Evolutionary conservation across 2,113 vertebrate genomes (phyloP).

Genomic region (Gymnarchus niloticus): DNA sequence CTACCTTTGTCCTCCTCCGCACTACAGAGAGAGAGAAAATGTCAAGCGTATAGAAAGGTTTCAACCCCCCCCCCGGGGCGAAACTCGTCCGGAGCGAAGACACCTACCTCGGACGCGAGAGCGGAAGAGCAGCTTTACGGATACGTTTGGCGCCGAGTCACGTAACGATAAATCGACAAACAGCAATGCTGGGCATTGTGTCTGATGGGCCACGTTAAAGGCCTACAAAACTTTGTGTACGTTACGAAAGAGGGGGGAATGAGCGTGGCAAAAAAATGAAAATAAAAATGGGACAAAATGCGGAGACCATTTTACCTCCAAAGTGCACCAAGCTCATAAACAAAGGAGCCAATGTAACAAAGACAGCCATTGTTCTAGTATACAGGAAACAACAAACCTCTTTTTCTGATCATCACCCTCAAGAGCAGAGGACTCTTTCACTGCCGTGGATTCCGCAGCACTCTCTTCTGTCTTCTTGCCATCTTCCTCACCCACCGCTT

Average conservation of each 20-base stretch:
- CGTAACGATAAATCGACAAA: constrained; percentile 35
- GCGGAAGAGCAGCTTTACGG: not conserved
- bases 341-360: constrained; percentile 81
- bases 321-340: constrained; percentile 64
- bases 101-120: constrained; percentile 35
- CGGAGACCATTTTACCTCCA: constrained; percentile 59
- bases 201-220: constrained; percentile 27
- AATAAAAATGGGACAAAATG: constrained; percentile 43
- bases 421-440: constrained; percentile 94
- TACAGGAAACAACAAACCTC: constrained; percentile 99
- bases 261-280: constrained; percentile 33
- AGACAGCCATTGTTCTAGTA: constrained; percentile 96
- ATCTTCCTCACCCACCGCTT: constrained; percentile 76
- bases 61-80: not conserved
- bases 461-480: constrained; percentile 79
- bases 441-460: constrained; percentile 75
- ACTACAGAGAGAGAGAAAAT: constrained; percentile 69
- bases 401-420: constrained; percentile 97
- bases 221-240: constrained; percentile 41
- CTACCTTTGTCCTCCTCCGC: constrained; percentile 71
- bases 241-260: constrained; percentile 34
- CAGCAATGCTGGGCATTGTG: constrained; percentile 34
- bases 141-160: not conserved
- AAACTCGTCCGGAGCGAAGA: not conserved
- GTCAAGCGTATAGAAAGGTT: constrained; percentile 33